Percentiles rank a stretch among this genome's conserved stretches.
phyloP scores from a whole-genome alignment of 2,797 vertebrate species.

The Propithecus deckenii region DNA sequence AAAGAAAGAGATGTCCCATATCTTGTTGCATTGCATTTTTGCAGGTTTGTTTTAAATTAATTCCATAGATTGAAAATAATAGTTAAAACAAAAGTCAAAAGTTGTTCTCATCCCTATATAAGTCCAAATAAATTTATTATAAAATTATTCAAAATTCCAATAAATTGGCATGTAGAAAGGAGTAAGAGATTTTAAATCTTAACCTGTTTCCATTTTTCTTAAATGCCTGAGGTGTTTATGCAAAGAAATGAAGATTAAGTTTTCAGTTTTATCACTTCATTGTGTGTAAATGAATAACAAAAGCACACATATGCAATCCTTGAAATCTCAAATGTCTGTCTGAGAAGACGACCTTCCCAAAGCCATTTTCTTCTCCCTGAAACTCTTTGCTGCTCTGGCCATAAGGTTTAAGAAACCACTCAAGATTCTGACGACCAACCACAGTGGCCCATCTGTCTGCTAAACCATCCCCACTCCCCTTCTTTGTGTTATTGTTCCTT shows the following conservation, averaged over 20 bases:
- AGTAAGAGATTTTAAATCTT: not conserved
- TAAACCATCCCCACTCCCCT: not conserved
- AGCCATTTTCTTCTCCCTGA: conserved; percentile 26
- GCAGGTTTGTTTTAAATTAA: conserved; percentile 61
- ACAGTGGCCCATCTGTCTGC: conserved; percentile 74
- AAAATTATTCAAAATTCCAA: not conserved
- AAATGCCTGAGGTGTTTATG: not conserved
- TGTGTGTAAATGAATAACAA: not conserved
- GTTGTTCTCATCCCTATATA: conserved; percentile 11
- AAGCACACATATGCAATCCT: not conserved
- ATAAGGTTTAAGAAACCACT: conserved; percentile 64
- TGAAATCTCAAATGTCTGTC: conserved; percentile 11
- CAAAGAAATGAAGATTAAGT: not conserved
- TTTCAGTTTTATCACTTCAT: conserved; percentile 28
- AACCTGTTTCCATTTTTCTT: not conserved
- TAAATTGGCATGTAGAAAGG: not conserved
- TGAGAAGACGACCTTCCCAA: conserved; percentile 62
- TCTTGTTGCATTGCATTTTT: conserved; percentile 47
- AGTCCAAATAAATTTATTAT: conserved; percentile 31
- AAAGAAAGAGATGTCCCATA: conserved; percentile 11
- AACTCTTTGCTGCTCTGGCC: conserved; percentile 42
- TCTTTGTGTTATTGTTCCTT: not conserved
- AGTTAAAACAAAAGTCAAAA: conserved; percentile 65
- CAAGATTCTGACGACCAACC: conserved; percentile 74
- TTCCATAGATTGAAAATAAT: conserved; percentile 61